These are phyloP conservation scores for Halictus quadricinctus DNA, from an alignment of 2,888 invertebrate genomes.

Conservation along the genomic window DNA sequence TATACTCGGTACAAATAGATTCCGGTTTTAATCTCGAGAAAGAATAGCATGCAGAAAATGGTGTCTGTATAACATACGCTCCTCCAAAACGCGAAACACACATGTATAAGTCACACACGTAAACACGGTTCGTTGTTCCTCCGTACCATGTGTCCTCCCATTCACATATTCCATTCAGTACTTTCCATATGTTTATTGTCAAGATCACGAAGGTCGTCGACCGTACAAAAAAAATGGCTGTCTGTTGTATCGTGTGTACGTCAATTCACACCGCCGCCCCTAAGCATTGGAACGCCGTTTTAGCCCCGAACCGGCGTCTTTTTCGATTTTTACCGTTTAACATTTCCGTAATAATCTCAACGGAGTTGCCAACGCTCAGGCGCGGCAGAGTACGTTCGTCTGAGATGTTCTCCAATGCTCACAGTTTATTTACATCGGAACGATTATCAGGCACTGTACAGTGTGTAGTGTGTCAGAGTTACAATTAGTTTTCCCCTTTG, in stretches of 20 bases:
- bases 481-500: slow-evolving; percentile 57
- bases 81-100: slow-evolving; percentile 30
- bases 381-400: slow-evolving; percentile 19
- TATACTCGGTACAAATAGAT: slow-evolving; percentile 74
- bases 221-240: slow-evolving; percentile 29
- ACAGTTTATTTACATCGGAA: slow-evolving; percentile 42
- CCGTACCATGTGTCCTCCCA: slow-evolving; percentile 14
- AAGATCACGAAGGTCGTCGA: slow-evolving; percentile 33
- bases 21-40: slow-evolving; percentile 62
- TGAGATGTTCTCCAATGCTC: neutral
- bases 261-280: neutral
- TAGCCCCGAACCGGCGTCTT: neutral
- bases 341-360: neutral
- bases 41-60: slow-evolving; percentile 19
- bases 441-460: slow-evolving; percentile 41
- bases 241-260: slow-evolving; percentile 30
- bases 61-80: slow-evolving; percentile 20
- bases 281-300: neutral
- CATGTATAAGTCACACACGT: slow-evolving; percentile 36
- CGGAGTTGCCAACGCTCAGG: neutral
- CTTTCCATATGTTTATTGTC: slow-evolving; percentile 31
- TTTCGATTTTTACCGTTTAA: neutral
- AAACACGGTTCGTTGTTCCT: slow-evolving; percentile 27
- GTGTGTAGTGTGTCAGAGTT: slow-evolving; percentile 23
- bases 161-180: neutral